phyloP scores from a whole-genome alignment of 2,888 invertebrate genomes.

The Tinea trinotella region DNA sequence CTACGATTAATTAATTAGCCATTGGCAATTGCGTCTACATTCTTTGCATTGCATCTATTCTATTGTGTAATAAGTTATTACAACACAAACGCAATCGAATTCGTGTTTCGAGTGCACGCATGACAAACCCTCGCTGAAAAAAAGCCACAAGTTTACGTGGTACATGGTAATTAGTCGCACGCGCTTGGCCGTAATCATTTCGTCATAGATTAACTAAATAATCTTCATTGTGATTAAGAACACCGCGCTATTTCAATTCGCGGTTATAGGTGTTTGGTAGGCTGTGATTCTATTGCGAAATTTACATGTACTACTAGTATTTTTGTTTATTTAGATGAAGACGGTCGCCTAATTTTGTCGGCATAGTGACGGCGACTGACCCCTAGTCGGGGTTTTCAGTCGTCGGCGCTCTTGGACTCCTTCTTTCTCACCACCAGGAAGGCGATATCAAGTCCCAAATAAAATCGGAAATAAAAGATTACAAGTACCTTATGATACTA shows the following conservation, averaged over 20 bases:
- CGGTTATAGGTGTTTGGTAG: background rate
- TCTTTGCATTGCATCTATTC: conserved; percentile 2
- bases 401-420: no score
- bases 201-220: conserved; percentile 33
- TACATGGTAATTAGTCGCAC: conserved; percentile 39
- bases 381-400: no score
- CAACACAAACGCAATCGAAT: conserved; percentile 7
- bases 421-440: no score
- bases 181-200: conserved; percentile 45
- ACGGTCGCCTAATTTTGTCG: no score
- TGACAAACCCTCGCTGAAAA: conserved; percentile 21
- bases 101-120: conserved; percentile 17
- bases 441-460: no score
- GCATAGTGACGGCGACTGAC: no score
- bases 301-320: no score
- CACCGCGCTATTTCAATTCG: background rate
- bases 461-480: no score
- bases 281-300: background rate
- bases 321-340: no score
- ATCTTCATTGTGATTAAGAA: background rate
- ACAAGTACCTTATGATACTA: no score
- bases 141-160: conserved; percentile 38
- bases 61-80: conserved; percentile 15
- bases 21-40: conserved; percentile 2
- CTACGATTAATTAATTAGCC: background rate